Conservation (phyloP, 2,797 vertebrate species). For the Thamnophis elegans region DNA sequence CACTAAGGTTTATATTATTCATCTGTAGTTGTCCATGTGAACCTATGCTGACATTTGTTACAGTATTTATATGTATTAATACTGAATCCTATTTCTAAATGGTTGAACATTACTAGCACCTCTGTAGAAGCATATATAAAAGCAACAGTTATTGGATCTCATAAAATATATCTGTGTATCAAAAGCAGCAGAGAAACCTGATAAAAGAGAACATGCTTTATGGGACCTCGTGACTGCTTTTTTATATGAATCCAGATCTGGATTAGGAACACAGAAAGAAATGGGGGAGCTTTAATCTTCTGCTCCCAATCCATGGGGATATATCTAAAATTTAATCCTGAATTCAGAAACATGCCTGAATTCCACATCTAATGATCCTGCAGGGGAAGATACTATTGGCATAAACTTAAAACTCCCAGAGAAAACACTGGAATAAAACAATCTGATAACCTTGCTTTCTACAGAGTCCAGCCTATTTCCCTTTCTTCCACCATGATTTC, state of each 20-base stretch:
- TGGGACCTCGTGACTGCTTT: background rate
- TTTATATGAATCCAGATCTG: background rate
- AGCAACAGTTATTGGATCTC: background rate
- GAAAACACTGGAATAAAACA: background rate
- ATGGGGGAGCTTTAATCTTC: background rate
- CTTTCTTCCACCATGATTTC: background rate
- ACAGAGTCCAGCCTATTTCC: background rate
- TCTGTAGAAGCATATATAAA: background rate
- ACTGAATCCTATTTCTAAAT: background rate
- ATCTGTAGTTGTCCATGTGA: background rate
- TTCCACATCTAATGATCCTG: background rate
- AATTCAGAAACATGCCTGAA: background rate
- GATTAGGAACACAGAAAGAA: background rate
- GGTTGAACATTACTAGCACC: background rate
- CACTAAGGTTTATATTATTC: background rate
- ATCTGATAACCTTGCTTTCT: background rate
- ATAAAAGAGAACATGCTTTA: background rate
- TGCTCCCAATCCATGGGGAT: background rate
- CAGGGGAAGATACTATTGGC: background rate
- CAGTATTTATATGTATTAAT: background rate
- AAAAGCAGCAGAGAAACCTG: background rate
- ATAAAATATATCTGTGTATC: background rate
- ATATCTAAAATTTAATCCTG: background rate
- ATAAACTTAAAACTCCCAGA: background rate
- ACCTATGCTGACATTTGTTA: background rate